Conservation (phyloP, 2,888 invertebrate species). For the Torymus auratus region DNA sequence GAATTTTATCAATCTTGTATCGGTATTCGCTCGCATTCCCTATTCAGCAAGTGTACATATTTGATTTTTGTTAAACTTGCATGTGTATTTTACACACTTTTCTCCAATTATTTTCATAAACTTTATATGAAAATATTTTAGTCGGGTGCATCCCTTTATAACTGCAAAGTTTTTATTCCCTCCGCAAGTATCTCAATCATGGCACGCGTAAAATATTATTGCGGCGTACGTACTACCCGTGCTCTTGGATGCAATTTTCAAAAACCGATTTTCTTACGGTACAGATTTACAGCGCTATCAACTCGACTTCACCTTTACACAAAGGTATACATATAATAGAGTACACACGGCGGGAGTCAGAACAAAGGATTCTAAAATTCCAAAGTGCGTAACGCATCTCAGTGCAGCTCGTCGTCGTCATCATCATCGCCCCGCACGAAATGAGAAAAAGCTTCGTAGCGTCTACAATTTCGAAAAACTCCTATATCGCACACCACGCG, state of each 20-base stretch:
- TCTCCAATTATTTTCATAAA: too few species aligned
- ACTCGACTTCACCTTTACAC: not conserved
- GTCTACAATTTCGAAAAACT: conserved; percentile 30
- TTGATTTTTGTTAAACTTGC: too few species aligned
- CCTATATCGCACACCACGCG: not conserved
- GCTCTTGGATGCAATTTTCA: conserved; percentile 32
- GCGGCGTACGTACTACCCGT: not conserved
- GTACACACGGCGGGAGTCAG: not conserved
- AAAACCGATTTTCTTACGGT: conserved; percentile 49
- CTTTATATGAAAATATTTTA: not conserved
- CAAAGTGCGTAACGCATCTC: not conserved
- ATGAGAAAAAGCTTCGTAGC: not conserved
- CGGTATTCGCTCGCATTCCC: too few species aligned
- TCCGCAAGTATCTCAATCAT: conserved; percentile 32
- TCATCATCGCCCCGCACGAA: not conserved
- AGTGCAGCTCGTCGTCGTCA: too few species aligned
- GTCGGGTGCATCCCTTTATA: not conserved
- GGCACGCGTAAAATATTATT: conserved; percentile 33
- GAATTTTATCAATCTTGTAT: too few species aligned
- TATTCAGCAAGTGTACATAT: too few species aligned
- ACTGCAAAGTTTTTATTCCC: conserved; percentile 8
- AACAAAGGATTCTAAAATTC: conserved; percentile 44
- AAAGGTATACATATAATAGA: not conserved
- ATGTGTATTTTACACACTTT: too few species aligned
- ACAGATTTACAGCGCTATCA: conserved; percentile 39